phyloP scores from a whole-genome alignment of 1,140 invertebrate genomes.

The Phortica variegata region DNA sequence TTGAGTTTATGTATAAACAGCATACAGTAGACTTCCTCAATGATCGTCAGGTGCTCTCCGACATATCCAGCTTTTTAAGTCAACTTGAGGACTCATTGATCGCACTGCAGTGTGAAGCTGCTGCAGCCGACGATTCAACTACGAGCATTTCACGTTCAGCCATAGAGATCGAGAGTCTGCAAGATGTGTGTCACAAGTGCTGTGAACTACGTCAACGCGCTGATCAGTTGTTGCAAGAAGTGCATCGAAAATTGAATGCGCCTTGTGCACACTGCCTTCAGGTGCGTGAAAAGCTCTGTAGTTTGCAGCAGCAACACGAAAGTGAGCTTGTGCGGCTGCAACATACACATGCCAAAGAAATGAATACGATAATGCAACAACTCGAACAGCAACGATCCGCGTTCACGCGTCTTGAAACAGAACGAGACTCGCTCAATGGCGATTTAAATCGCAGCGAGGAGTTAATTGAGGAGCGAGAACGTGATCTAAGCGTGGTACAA shows the following conservation, averaged over 20 bases:
- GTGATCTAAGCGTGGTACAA: constrained; percentile 26
- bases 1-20: constrained; percentile 33
- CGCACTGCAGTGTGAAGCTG: constrained; percentile 20
- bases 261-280: constrained; percentile 25
- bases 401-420: constrained; percentile 14
- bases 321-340: constrained; percentile 31
- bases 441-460: constrained; percentile 43
- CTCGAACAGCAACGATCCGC: constrained; percentile 19
- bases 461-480: constrained; percentile 41
- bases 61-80: constrained; percentile 20
- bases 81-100: constrained; percentile 28
- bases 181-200: constrained; percentile 59
- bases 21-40: constrained; percentile 20
- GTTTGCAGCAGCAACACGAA: constrained; percentile 50
- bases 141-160: constrained; percentile 13
- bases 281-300: constrained; percentile 43
- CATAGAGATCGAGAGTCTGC: constrained; percentile 50
- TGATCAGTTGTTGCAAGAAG: constrained; percentile 32
- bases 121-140: constrained; percentile 18
- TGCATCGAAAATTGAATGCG: constrained; percentile 26
- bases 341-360: constrained; percentile 21
- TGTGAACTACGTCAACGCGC: constrained; percentile 48
- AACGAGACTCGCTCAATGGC: constrained; percentile 11
- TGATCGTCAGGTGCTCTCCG: constrained; percentile 23
- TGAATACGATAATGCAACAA: constrained; percentile 17